These are phyloP conservation scores for Euthynnus affinis DNA, from an alignment of 2,797 vertebrate species.

Conservation along the genomic window DNA sequence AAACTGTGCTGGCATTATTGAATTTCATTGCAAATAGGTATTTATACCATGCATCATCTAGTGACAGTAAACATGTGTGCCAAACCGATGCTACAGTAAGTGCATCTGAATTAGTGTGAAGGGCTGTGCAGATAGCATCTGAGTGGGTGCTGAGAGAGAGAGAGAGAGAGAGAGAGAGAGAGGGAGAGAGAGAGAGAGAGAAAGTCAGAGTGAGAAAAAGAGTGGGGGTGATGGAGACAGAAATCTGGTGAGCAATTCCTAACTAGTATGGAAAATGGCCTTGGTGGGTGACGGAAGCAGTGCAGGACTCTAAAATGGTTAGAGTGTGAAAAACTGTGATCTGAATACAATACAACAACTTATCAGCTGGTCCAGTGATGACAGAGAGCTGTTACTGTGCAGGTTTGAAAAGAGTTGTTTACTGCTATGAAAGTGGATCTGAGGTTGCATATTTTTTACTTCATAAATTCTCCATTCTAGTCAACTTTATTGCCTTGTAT, in stretches of 20 bases:
- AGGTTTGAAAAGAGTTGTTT: conserved; percentile 11
- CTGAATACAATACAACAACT: conserved; percentile 48
- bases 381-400: conserved; percentile 11
- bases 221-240: conserved; percentile 42
- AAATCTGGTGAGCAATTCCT: conserved; percentile 61
- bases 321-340: conserved; percentile 49
- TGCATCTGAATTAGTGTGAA: conserved; percentile 80
- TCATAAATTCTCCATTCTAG: conserved; percentile 2
- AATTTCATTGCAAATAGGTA: conserved; percentile 82
- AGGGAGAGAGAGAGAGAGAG: conserved; percentile 32
- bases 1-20: conserved; percentile 71
- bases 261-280: conserved; percentile 59
- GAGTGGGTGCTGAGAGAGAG: conserved; percentile 63
- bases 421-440: not conserved
- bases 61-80: conserved; percentile 77
- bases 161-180: conserved; percentile 16
- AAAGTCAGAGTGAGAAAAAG: conserved; percentile 11
- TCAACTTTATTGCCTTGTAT: not conserved
- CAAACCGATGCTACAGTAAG: conserved; percentile 67
- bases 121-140: conserved; percentile 75
- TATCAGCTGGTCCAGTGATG: conserved; percentile 27
- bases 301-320: conserved; percentile 28
- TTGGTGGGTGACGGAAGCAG: conserved; percentile 47
- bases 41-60: conserved; percentile 78
- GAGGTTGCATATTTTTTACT: not conserved